A percentile compares a stretch with the other conserved stretches of the same genome.
Evolutionary conservation across 2,888 invertebrate genomes (phyloP).

Genomic region (Bedellia somnulentella): DNA sequence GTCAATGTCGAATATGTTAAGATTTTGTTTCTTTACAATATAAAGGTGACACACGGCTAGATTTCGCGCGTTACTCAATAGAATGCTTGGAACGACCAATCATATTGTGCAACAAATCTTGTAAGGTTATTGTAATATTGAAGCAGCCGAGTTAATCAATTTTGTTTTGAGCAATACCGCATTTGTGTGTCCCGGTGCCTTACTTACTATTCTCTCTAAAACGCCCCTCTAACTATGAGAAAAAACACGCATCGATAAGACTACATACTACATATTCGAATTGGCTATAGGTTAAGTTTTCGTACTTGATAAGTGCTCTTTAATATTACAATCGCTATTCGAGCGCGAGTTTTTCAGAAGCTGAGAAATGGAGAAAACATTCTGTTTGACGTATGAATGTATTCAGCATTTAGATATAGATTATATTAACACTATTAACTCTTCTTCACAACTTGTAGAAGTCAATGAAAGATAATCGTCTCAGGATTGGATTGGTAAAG

Average conservation of each 20-base stretch:
- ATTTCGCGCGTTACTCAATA: constrained; percentile 40
- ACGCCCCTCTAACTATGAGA: constrained; percentile 24
- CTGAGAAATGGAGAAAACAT: constrained; percentile 53
- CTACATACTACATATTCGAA: too few relatives aligned
- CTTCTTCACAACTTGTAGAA: too few relatives aligned
- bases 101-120: constrained; percentile 62
- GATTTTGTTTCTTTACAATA: constrained; percentile 35
- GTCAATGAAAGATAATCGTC: too few relatives aligned
- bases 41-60: constrained; percentile 52
- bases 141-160: constrained; percentile 55
- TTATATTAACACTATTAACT: constrained; percentile 35
- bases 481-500: too few relatives aligned
- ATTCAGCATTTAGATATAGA: constrained; percentile 27
- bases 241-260: constrained; percentile 48
- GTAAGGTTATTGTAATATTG: constrained; percentile 60
- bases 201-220: too few relatives aligned
- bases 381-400: constrained; percentile 56
- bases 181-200: constrained; percentile 54
- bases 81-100: constrained; percentile 59
- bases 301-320: constrained; percentile 34
- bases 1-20: too few relatives aligned
- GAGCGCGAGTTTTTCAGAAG: constrained; percentile 49
- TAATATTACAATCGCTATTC: constrained; percentile 57
- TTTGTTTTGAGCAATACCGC: constrained; percentile 46
- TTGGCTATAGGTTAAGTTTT: too few relatives aligned